A percentile compares a stretch with the other conserved stretches of the same genome.
These are phyloP conservation scores for Endomychus coccineus DNA, from an alignment of 2,888 invertebrate species.

Conservation along the genomic window DNA sequence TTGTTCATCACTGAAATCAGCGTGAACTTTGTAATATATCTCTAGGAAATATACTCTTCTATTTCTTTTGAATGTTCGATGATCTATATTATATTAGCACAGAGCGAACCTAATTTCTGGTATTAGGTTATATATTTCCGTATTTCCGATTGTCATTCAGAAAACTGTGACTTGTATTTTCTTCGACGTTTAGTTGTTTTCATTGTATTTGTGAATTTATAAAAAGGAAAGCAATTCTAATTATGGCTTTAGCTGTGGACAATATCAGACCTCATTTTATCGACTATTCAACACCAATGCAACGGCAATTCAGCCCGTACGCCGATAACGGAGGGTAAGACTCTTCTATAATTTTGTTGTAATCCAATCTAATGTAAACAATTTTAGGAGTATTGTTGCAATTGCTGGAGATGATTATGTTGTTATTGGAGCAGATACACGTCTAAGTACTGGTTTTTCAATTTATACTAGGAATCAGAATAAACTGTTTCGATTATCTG, in stretches of 20 bases:
- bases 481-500: conserved; percentile 77
- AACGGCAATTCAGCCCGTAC: conserved; percentile 58
- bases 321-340: conserved; percentile 71
- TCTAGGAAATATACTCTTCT: too few relatives aligned
- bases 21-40: too few relatives aligned
- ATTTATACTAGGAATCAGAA: conserved; percentile 85
- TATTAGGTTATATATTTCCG: too few relatives aligned
- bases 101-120: too few relatives aligned
- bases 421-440: conserved; percentile 91
- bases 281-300: conserved; percentile 38
- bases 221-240: too few relatives aligned
- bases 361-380: not conserved
- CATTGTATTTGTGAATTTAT: too few relatives aligned
- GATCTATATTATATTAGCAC: too few relatives aligned
- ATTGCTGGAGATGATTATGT: conserved; percentile 94
- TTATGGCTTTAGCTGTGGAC: conserved; percentile 10
- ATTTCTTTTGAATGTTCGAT: too few relatives aligned
- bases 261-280: conserved; percentile 9
- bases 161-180: too few relatives aligned
- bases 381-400: conserved; percentile 81
- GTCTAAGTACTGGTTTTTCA: conserved; percentile 83
- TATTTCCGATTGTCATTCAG: too few relatives aligned
- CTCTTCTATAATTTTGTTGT: not conserved
- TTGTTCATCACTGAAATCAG: too few relatives aligned
- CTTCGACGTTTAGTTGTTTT: too few relatives aligned